Evolutionary conservation across 92 coral and sea anemone genomes (phyloP).

Genomic region (Ricordea florida): DNA sequence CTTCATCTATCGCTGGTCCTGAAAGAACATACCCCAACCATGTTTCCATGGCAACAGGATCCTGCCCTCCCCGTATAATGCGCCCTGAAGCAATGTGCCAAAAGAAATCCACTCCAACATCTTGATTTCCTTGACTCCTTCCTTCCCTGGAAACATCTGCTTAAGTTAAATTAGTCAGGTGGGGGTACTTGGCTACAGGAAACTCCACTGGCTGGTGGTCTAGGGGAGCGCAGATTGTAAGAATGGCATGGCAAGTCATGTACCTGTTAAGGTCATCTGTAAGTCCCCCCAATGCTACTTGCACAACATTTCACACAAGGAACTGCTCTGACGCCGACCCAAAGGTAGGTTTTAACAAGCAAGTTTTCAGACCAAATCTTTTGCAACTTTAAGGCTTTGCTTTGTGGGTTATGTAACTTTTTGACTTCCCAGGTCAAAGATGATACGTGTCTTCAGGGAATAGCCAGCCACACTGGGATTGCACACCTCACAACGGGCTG

Average conservation of each 20-base stretch:
- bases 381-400: too few relatives aligned
- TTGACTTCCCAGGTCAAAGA: too few relatives aligned
- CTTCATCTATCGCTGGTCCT: slow-evolving; percentile 27
- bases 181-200: slow-evolving; percentile 13
- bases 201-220: slow-evolving; percentile 17
- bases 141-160: slow-evolving; percentile 4
- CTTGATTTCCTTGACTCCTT: neutral
- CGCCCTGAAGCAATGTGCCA: slow-evolving; percentile 46
- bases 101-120: slow-evolving; percentile 37
- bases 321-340: too few relatives aligned
- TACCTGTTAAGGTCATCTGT: too few relatives aligned
- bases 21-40: slow-evolving; percentile 42
- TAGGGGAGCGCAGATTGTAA: slow-evolving; percentile 32
- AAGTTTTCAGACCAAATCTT: too few relatives aligned
- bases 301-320: too few relatives aligned
- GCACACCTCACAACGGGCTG: slow-evolving; percentile 31
- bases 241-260: too few relatives aligned
- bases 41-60: slow-evolving; percentile 54
- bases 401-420: too few relatives aligned
- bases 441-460: slow-evolving; percentile 13
- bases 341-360: too few relatives aligned
- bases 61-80: slow-evolving; percentile 57
- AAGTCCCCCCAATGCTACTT: too few relatives aligned
- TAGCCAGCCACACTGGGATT: slow-evolving; percentile 10
- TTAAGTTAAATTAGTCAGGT: neutral